Evolutionary conservation across 2,113 vertebrate genomes (phyloP), one percentile per base, ranked within the genome.

Genomic region (Zosterops lateralis): DNA sequence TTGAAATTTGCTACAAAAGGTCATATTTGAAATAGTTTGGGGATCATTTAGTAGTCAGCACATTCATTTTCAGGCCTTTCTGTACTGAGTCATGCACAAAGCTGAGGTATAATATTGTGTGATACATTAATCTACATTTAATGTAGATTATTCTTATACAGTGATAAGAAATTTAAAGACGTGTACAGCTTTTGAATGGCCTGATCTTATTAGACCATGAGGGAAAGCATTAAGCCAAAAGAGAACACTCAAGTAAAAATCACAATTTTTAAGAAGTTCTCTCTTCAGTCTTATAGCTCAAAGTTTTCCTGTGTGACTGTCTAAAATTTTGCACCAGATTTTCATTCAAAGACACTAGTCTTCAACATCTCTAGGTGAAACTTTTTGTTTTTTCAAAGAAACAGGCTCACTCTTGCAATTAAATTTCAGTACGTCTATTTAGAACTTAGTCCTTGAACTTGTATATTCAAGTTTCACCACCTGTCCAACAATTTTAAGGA

Each of bases 321-420:
- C 26, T 40, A n/a, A 70, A 70, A 40, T 57, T 68, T 77, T 61
- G 21, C 29, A 83, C 1, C 14, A 40, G 24, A 14, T 65, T 79
- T 26, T 81, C 15, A 17, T 38, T 76, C 31, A 73, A 78, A 75
- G 13, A 40, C 24, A 32, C 36, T 28, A 17, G 4, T 66, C 16
- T 65, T 78, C 29, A 54, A 18, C 22, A 61, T 57, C 18, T 82
- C 4, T 26, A 38, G 17, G 6, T 34, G 38, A 81, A 94, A 47
- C 3, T 8, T 10, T 32, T 53, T 16, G 65, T 73, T 47, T 87
- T 87, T 50, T 38, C 34, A 24, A 87, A 77, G 12, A 31, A 80
- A 17, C 13, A 61, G 22, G 2, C 1, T 72, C 54, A 40, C 16
- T 0, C 1, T 45, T 34, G 5, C 7, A 62, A 28, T 7, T 53